Evolutionary conservation across 1,140 invertebrate genomes (phyloP), one percentile per base, ranked within the genome.

Genomic region (Trichomalopsis sarcophagae): DNA sequence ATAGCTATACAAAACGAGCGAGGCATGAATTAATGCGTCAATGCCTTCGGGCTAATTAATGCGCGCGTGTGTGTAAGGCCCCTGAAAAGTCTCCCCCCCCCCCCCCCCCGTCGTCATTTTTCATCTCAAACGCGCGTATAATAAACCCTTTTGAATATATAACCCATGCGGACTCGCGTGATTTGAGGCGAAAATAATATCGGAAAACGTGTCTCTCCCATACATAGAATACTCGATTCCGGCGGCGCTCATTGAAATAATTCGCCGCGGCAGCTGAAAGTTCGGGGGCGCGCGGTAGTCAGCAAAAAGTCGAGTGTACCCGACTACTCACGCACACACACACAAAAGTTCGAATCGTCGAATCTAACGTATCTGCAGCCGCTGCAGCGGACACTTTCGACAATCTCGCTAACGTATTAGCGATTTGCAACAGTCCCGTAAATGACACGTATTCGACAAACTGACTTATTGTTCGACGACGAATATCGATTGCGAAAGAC

Each of bases 371-470:
- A 62, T n/a, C n/a, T 6, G 55, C 55, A 21, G 14, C 21, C n/a
- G 5, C 55, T 62, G 55, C 55, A 6, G 55, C 55, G n/a, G 55
- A 62, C 55, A 62, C 55, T 62, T 62, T 62, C 55, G 21, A n/a
- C 21, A 62, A n/a, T 62, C 55, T 62, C n/a, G 55, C 55, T 62
- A 62, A 62, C 55, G 55, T 62, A 62, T 62, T 62, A 62, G 55
- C 21, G 55, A 62, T 62, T 62, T 62, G 55, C 55, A 62, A 62
- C 55, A n/a, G 55, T 62, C 55, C 6, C 55, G 55, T 62, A 62
- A n/a, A 62, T 62, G 27, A 27, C 55, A 62, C 55, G 1, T 62
- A 17, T 14, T 21, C 55, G 55, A 14, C 17, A 2, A 36, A 44
- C 7, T 44, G 27, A 7, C 33, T 36, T 10, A 62, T 55, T 55